Evolutionary conservation across 2,113 vertebrate species (phyloP).

Genomic region (Lonchura striata): DNA sequence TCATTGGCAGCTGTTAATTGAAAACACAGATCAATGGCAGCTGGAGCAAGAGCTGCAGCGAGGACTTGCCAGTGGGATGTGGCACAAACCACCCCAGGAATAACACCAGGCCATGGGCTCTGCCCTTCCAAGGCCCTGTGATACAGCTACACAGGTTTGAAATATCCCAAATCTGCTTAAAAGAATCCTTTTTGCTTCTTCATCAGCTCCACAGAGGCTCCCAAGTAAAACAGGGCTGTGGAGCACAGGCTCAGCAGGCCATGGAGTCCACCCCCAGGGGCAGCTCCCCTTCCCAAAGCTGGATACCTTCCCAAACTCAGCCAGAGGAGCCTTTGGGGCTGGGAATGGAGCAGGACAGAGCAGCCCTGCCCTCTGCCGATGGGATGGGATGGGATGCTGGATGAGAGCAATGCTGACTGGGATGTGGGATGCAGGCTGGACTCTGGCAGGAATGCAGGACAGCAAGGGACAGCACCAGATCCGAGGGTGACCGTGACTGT

Average conservation of each 20-base stretch:
- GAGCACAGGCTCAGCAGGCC: background rate
- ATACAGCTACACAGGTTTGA: background rate
- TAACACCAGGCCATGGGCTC: accelerated
- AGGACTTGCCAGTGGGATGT: accelerated
- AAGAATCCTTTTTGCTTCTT: background rate
- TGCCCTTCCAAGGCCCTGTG: background rate
- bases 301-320: background rate
- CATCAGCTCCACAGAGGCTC: background rate
- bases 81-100: background rate
- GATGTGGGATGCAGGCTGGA: background rate
- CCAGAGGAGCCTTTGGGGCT: background rate
- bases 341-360: accelerated
- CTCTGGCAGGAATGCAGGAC: background rate
- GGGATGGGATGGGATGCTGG: background rate
- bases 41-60: background rate
- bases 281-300: background rate
- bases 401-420: accelerated
- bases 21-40: background rate
- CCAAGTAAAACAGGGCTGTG: background rate
- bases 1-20: accelerated
- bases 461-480: accelerated
- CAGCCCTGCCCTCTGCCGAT: conserved; percentile 45
- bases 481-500: no score
- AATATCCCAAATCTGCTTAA: background rate
- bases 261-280: accelerated